phyloP scores from a whole-genome alignment of 2,888 invertebrate species.

The Hydriomena furcata region DNA sequence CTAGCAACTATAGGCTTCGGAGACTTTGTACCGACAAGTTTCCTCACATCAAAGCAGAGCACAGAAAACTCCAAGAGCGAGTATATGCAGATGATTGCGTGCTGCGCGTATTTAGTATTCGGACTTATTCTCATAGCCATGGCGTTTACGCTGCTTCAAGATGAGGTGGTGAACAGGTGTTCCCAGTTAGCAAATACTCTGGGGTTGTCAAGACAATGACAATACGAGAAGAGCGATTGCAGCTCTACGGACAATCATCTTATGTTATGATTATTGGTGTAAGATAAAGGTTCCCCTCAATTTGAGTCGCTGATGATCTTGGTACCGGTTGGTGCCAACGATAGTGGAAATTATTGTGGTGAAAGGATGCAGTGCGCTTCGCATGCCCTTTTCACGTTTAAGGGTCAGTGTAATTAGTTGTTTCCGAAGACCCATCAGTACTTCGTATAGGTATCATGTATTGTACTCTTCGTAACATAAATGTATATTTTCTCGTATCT shows the following conservation, averaged over 20 bases:
- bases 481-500: slow-evolving; percentile 66
- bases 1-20: slow-evolving; percentile 93
- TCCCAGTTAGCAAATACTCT: slow-evolving; percentile 87
- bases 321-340: too few relatives aligned
- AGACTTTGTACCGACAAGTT: slow-evolving; percentile 87
- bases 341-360: not conserved
- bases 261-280: slow-evolving; percentile 80
- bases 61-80: slow-evolving; percentile 76
- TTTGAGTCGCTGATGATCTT: not conserved
- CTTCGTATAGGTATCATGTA: slow-evolving; percentile 45
- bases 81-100: slow-evolving; percentile 89
- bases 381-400: not conserved
- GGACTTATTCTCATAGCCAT: slow-evolving; percentile 92
- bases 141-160: slow-evolving; percentile 93
- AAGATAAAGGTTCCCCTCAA: slow-evolving; percentile 46
- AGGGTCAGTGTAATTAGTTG: slow-evolving; percentile 48
- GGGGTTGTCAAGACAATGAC: slow-evolving; percentile 86
- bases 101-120: slow-evolving; percentile 90
- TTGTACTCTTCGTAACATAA: slow-evolving; percentile 37
- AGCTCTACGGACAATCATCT: slow-evolving; percentile 74
- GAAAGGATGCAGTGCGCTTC: not conserved
- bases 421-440: slow-evolving; percentile 48
- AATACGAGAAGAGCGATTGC: slow-evolving; percentile 79
- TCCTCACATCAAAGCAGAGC: slow-evolving; percentile 69
- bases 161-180: slow-evolving; percentile 89